Evolutionary conservation across 2,113 vertebrate genomes (phyloP), one percentile per base, ranked within the genome.

Genomic region (Amblyopsis rosae): DNA sequence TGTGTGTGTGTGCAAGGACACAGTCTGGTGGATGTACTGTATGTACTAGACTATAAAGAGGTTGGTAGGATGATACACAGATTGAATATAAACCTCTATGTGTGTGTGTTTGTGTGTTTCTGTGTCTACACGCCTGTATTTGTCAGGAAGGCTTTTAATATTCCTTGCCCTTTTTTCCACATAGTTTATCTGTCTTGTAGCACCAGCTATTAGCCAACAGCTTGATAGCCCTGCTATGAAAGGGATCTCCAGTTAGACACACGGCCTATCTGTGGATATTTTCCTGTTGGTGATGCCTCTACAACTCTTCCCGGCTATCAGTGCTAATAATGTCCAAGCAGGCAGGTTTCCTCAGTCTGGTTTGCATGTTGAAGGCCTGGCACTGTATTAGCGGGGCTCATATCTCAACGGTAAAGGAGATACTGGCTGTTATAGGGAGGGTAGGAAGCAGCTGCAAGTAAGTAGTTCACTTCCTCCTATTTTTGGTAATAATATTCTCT

Each of bases 121-220:
- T 8, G 50, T n/a, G 10, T 11, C 15, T n/a, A 15, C 11, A 19
- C 12, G 50, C 59, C 50, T 64, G 57, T 49, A 49, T 72, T 12
- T 59, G 69, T 58, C 62, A 65, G 65, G 75, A 74, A 45, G 54
- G 10, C 62, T 60, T 76, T 69, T 70, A 80, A 77, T 81, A 61
- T 53, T 45, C 0, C 7, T 65, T 62, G 53, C 10, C 54, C 74
- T 62, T 55, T 56, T 66, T 66, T 58, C 50, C 16, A 32, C 66
- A 12, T 17, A 12, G 73, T 88, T 72, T 86, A 82, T 86, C 79
- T 76, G 65, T 7, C 26, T 26, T 67, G 65, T 62, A 72, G 75
- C 78, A 81, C 70, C 77, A 65, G 83, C 80, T 72, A 85, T 89
- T 87, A 88, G 86, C 82, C 85, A 83, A 86, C 80, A 82, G 73